Base-by-base conservation (phyloP, 2,797 vertebrate species). In the Eleutherodactylus coqui region DNA sequence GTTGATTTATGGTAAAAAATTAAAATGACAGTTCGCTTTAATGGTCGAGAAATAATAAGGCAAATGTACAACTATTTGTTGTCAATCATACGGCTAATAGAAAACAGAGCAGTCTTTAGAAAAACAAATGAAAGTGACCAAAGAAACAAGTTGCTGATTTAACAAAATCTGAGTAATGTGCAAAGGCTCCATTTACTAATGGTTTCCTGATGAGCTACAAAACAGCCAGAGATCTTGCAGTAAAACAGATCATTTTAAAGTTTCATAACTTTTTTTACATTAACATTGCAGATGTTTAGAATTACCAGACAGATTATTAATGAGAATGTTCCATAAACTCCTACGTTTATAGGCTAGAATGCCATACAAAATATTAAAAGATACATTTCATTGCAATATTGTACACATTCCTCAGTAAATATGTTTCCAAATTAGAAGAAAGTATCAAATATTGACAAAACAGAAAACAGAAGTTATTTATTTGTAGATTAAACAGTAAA, bases 181-280 rank as follows among this genome's bases (percentile, higher is more conserved):
- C 21, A 72, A 72, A 72, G 38, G 21, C 24, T 72, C 69, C 9
- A 72, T 73, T 73, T 70, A 70, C 38, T 73, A 45, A 73, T 73
- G 36, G 13, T 45, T 73, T 73, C 70, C 70, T 45, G 70, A 45
- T 45, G 70, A 45, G 41, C 70, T 27, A 8, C 13, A 27, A 73
- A 70, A 70, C 19, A n/a, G 36, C 36, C 70, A 73, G 24, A 73
- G 5, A 73, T 73, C 2, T 43, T 64, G 27, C 27, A 64, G 60
- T 64, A 32, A 34, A 9, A 27, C 24, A 73, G 41, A 43, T 16
- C 21, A 73, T 16, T 24, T 14, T 43, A 73, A 73, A 73, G n/a
- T 73, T 27, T 11, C 70, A 45, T 13, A 14, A 21, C n/a, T 73
- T n/a, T 43, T 73, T 73, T 73, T 41, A 43, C 2, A 73, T 73